Base-by-base conservation (phyloP, 2,888 invertebrate genomes). In the Entomobrya multifasciata region DNA sequence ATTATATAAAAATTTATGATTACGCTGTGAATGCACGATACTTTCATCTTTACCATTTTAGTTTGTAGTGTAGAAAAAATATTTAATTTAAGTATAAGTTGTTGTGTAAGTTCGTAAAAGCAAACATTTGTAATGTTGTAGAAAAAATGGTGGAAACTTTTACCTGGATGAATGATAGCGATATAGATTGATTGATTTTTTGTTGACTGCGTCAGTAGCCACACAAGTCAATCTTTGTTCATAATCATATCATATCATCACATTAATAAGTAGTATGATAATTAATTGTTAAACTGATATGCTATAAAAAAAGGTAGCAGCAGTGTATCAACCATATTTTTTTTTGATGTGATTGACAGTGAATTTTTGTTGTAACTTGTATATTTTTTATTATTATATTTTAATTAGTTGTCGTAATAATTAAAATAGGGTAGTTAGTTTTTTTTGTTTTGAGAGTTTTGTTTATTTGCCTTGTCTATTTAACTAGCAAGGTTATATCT, bases 301-400 rank as follows among this genome's bases (percentile, higher is more conserved):
- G 25, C 27, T 41, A 41, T 30, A 62, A 13, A 10, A 27, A n/a
- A 8, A 6, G 65, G 41, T 36, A 65, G 41, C 41, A 20, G 20
- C 3, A 5, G 36, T 80, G 41, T 55, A 72, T 74, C 82, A 60
- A 55, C 60, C 65, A 67, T 44, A 72, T 57, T 72, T n/a, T n/a
- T n/a, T n/a, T 81, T 72, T 83, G 74, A 83, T 83, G 83, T 83
- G 83, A 83, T 83, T 83, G 83, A 83, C 62, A 76, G 83, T 76
- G 76, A 83, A 83, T 76, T 76, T 55, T 70, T 83, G 55, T 65
- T 57, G 72, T 57, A 83, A 62, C 47, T 47, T 83, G 11, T 57
- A 57, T 65, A 65, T 20, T 11, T 65, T 65, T 8, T 41, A 65
- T n/a, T 11, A 15, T 41, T 4, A 13, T 65, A 15, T 27, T 25